Conservation (phyloP, 2,797 vertebrate genomes). For the Sebastes cheni region DNA sequence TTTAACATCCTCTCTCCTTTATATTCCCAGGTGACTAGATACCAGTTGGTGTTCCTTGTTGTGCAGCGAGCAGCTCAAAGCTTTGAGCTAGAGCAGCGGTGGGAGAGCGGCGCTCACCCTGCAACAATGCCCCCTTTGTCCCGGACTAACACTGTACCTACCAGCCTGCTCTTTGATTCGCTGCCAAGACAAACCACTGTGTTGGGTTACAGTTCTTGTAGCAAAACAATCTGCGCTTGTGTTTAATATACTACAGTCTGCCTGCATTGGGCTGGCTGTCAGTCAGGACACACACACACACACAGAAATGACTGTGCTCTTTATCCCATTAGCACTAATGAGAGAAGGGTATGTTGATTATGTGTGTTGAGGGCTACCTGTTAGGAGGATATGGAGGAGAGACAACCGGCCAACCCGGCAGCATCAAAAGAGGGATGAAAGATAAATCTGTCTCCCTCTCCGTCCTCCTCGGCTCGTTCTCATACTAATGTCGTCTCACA, state of each 20-base stretch:
- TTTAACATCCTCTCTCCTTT: conserved; percentile 73
- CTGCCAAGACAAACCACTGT: conserved; percentile 90
- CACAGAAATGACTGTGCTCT: conserved; percentile 39
- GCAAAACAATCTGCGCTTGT: conserved; percentile 89
- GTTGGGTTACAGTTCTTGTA: conserved; percentile 88
- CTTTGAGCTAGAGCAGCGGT: conserved; percentile 77
- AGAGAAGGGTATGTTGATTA: conserved; percentile 73
- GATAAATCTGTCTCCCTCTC: conserved; percentile 32
- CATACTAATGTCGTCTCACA: conserved; percentile 10
- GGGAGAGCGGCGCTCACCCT: conserved; percentile 83
- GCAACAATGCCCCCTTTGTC: conserved; percentile 91
- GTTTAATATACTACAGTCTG: conserved; percentile 89
- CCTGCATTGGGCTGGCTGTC: conserved; percentile 85
- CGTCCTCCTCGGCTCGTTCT: conserved; percentile 10
- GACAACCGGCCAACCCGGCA: conserved; percentile 8
- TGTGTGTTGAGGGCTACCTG: conserved; percentile 62
- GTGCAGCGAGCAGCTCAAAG: conserved; percentile 76
- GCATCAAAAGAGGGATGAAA: conserved; percentile 51
- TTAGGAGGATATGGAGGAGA: conserved; percentile 43
- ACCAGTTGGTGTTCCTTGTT: conserved; percentile 72
- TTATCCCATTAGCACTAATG: conserved; percentile 82
- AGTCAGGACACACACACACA: conserved; percentile 77
- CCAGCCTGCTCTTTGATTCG: conserved; percentile 87
- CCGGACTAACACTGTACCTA: conserved; percentile 85
- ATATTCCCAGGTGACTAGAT: conserved; percentile 78